Evolutionary conservation across 92 coral and sea anemone genomes (phyloP), one percentile per base, ranked within the genome.

Genomic region (Nematostella vectensis): DNA sequence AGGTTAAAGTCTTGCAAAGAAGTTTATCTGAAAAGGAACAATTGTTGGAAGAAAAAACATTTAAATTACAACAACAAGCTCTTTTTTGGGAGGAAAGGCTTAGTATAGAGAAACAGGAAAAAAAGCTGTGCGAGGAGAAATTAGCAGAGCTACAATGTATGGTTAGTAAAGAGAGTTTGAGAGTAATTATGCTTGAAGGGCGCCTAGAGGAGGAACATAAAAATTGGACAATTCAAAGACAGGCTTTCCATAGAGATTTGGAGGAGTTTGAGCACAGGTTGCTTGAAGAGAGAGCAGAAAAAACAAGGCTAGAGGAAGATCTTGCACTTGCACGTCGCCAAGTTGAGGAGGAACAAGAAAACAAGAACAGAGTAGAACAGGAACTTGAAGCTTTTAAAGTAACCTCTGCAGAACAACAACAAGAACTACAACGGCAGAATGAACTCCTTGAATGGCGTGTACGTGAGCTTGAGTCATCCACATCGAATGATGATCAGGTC

Each of bases 261-360:
- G 84, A 68, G 26, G 95, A 85, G 18, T 85, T 85, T 67, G 95
- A 85, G 61, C 62, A 58, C 36, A 64, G 95, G 20, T 66, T 85
- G 29, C 74, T 85, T 13, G 95, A 85, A 55, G 95, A 85, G 58
- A 65, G 84, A 30, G 79, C 84, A 20, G 19, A 57, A 39, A 81
- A 78, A 64, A 64, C 88, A 12, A 63, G 50, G 6, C 12, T 76
- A 27, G 84, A 85, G 53, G 47, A 58, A 37, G 67, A 60, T 38
- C 78, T 72, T 25, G 29, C 43, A 4, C 31, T 42, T 50, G 20
- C 31, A 9, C 49, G 31, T 29, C 50, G n/a, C 23, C 62, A 55
- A 50, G 48, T 73, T 4, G 76, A 79, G 27, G 72, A 70, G 47
- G 88, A 75, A 61, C 59, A 56, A 11, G 51, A 30, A 10, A 38